Percentiles rank a stretch among this genome's conserved stretches.
Conservation (phyloP, 2,888 invertebrate species). For the Actias luna region DNA sequence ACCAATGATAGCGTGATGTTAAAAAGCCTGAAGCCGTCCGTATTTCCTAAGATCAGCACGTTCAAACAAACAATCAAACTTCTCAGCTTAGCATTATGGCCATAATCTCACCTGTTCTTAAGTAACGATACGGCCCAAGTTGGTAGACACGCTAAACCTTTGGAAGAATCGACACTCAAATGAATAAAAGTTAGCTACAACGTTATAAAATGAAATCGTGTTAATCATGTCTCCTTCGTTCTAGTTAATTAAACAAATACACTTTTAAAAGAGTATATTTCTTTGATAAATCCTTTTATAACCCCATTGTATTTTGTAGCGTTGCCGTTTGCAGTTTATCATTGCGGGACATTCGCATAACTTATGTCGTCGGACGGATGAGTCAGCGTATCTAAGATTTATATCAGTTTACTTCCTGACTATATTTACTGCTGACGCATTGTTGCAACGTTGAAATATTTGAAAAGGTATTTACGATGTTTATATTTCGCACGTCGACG, state of each 20-base stretch:
- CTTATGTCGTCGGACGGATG: slow-evolving; percentile 54
- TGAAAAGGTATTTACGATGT: not conserved
- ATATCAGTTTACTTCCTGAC: slow-evolving; percentile 51
- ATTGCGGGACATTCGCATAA: slow-evolving; percentile 50
- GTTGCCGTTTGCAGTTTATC: slow-evolving; percentile 36
- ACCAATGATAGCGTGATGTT: too few species aligned
- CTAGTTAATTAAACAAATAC: not conserved
- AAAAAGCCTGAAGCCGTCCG: too few species aligned
- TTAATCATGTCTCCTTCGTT: not conserved
- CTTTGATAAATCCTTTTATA: not conserved
- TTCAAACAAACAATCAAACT: too few species aligned
- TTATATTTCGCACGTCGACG: not conserved
- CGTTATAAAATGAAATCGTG: too few species aligned
- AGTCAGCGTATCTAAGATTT: slow-evolving; percentile 60
- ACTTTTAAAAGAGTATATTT: not conserved
- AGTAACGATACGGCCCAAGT: too few species aligned
- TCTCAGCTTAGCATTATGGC: too few species aligned
- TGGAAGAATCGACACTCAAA: too few species aligned
- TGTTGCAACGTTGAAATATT: not conserved
- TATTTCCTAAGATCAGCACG: too few species aligned
- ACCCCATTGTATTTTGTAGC: slow-evolving; percentile 1
- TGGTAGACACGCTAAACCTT: too few species aligned
- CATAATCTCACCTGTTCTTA: too few species aligned
- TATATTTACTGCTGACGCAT: slow-evolving; percentile 32
- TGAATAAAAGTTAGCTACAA: too few species aligned